These are phyloP conservation scores for Syritta pipiens DNA, from an alignment of 2,888 invertebrate genomes.

Conservation along the genomic window DNA sequence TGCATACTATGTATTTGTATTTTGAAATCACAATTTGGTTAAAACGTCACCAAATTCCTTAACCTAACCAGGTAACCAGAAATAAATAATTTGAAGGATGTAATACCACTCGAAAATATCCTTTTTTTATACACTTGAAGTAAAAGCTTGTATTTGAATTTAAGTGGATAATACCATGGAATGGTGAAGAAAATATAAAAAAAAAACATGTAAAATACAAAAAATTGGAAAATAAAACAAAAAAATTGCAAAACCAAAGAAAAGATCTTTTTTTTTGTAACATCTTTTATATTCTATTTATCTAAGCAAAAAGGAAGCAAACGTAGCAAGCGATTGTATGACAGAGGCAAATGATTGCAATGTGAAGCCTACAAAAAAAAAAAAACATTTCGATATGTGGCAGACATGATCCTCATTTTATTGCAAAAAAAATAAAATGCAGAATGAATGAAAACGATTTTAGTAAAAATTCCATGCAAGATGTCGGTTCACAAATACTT, in stretches of 20 bases:
- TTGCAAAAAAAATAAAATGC: no score
- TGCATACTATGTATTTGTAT: constrained; percentile 59
- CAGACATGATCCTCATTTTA: no score
- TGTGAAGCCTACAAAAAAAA: no score
- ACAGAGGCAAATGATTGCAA: no score
- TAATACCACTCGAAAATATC: constrained; percentile 44
- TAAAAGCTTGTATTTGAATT: constrained; percentile 65
- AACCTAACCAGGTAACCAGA: constrained; percentile 40
- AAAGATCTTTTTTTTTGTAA: no score
- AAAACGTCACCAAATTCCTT: constrained; percentile 41
- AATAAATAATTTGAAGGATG: constrained; percentile 42
- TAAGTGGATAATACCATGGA: constrained; percentile 64
- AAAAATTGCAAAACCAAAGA: constrained; percentile 69
- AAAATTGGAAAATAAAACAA: constrained; percentile 69
- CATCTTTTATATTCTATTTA: no score
- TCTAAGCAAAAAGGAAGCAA: no score
- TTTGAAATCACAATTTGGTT: constrained; percentile 52
- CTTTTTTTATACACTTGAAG: constrained; percentile 65
- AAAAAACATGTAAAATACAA: constrained; percentile 64
- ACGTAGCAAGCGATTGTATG: no score
- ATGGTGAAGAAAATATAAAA: constrained; percentile 51
- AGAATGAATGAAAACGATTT: no score
- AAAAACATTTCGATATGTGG: no score
- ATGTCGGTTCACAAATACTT: no score
- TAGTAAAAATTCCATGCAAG: no score